These are phyloP conservation scores for Cephus rjabovi DNA, from an alignment of 2,888 invertebrate species.

Conservation along the genomic window DNA sequence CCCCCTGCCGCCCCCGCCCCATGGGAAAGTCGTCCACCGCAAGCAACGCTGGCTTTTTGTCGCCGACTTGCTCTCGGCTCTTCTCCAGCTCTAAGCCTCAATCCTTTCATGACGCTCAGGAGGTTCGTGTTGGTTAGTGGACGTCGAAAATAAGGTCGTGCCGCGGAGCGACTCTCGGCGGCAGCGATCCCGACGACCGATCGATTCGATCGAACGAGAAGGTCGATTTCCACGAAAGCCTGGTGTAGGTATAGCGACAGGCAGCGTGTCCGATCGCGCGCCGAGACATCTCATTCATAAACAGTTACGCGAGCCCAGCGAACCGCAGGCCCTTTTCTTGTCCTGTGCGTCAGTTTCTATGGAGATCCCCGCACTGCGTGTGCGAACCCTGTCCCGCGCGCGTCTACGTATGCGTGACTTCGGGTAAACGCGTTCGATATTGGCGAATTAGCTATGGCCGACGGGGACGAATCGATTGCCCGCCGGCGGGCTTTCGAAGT, in stretches of 20 bases:
- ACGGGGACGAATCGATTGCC: constrained; percentile 56
- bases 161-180: background rate
- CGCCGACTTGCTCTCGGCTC: constrained; percentile 25
- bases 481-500: constrained; percentile 41
- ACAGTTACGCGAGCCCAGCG: constrained; percentile 14
- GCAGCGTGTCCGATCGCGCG: constrained; percentile 42
- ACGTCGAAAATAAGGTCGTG: constrained; percentile 5
- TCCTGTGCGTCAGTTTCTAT: constrained; percentile 11
- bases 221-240: constrained; percentile 6
- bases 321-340: constrained; percentile 15
- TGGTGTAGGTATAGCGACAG: constrained; percentile 18
- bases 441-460: constrained; percentile 52
- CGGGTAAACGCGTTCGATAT: constrained; percentile 43
- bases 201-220: background rate
- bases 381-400: constrained; percentile 17
- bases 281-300: constrained; percentile 49
- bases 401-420: constrained; percentile 27
- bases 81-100: constrained; percentile 24
- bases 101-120: background rate
- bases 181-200: constrained; percentile 10
- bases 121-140: background rate
- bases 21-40: constrained; percentile 63
- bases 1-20: constrained; percentile 39
- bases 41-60: constrained; percentile 25
- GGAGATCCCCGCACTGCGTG: constrained; percentile 6